These are phyloP conservation scores for Neogobius melanostomus DNA, from an alignment of 2,113 vertebrate species.

Conservation along the genomic window DNA sequence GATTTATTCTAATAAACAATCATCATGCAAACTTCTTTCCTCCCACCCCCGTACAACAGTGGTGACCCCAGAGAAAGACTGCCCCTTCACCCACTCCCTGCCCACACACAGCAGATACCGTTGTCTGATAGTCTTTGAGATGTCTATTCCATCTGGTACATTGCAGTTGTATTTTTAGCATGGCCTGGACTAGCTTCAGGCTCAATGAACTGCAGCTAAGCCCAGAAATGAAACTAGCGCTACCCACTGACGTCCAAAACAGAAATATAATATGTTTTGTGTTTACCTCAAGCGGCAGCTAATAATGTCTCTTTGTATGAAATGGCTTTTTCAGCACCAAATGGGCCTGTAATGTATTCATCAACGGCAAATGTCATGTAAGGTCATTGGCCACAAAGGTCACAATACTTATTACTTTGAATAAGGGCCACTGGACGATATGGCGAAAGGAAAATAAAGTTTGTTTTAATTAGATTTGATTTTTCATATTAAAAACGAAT, in stretches of 20 bases:
- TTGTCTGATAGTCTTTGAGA: conserved; percentile 70
- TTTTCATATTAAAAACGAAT: too few relatives aligned
- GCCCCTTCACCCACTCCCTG: conserved; percentile 61
- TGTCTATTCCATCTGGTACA: conserved; percentile 64
- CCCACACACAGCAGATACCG: conserved; percentile 63
- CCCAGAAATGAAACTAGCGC: conserved; percentile 34
- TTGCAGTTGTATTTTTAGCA: conserved; percentile 71
- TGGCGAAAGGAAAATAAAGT: too few relatives aligned
- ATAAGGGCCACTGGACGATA: neutral
- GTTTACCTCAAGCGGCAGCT: neutral
- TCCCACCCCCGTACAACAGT: conserved; percentile 35
- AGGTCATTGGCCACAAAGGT: neutral
- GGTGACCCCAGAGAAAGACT: conserved; percentile 44
- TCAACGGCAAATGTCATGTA: neutral
- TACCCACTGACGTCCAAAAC: conserved; percentile 15
- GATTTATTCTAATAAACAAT: neutral
- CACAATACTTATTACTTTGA: neutral
- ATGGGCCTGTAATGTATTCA: neutral
- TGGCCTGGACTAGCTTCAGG: conserved; percentile 59
- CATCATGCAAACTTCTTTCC: conserved; percentile 35
- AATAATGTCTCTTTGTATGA: neutral
- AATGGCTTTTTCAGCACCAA: neutral
- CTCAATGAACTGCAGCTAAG: conserved; percentile 51
- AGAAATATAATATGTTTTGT: conserved; percentile 1
- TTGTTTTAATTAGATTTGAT: too few relatives aligned